Conservation (phyloP, 2,888 invertebrate species). For the Rhynchonema sp. region DNA sequence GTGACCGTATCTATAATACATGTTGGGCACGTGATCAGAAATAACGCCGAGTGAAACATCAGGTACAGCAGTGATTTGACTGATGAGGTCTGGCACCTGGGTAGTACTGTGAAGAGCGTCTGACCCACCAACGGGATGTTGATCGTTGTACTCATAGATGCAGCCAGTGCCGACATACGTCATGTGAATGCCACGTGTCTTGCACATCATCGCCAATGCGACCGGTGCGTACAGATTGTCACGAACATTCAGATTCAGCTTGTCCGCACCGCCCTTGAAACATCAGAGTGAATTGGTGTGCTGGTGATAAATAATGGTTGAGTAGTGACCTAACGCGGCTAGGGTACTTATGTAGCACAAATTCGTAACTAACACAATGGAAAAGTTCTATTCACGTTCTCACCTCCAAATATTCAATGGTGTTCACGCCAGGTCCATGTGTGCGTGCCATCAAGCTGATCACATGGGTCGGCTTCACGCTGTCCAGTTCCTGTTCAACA, state of each 20-base stretch:
- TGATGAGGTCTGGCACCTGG: no score
- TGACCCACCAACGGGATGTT: constrained; percentile 9
- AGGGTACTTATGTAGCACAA: no score
- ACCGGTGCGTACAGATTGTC: constrained; percentile 21
- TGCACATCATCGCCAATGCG: constrained; percentile 16
- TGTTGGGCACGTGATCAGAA: no score
- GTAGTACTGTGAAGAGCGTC: no score
- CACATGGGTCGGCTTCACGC: constrained; percentile 11
- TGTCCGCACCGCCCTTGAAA: constrained; percentile 9
- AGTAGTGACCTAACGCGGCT: no score
- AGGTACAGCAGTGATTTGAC: no score
- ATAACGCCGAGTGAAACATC: no score
- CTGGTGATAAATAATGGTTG: no score
- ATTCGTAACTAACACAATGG: no score
- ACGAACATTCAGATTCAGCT: constrained; percentile 15
- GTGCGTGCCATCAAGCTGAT: constrained; percentile 14
- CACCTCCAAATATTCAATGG: constrained; percentile 12
- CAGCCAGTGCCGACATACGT: constrained; percentile 18
- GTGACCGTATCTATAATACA: no score
- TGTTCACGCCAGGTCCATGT: constrained; percentile 11
- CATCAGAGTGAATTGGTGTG: no score
- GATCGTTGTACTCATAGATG: constrained; percentile 10
- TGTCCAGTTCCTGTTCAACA: constrained; percentile 10
- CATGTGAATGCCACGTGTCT: constrained; percentile 15
- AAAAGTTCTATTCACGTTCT: no score